Evolutionary conservation across 1,140 invertebrate genomes (phyloP).

Genomic region (Tetragnatha versicolor): DNA sequence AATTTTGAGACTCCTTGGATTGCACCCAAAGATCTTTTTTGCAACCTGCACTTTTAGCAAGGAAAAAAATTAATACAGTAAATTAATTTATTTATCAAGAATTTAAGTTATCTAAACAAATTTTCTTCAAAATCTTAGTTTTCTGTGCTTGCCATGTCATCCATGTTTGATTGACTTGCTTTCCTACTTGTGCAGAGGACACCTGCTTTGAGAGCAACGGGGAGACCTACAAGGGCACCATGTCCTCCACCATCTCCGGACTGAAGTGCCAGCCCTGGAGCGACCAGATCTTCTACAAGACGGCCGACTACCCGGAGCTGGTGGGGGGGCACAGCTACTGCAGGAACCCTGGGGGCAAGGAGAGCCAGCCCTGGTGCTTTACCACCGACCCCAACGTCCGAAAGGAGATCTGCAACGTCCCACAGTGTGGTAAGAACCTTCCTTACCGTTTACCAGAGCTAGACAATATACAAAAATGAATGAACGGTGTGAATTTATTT

Average conservation of each 20-base stretch:
- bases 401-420: conserved; percentile 81
- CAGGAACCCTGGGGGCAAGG: conserved; percentile 83
- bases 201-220: conserved; percentile 87
- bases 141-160: not conserved
- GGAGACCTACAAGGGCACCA: conserved; percentile 77
- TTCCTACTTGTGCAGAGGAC: conserved; percentile 69
- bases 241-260: conserved; percentile 75
- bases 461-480: too few relatives aligned
- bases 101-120: too few relatives aligned
- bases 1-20: too few relatives aligned
- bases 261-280: conserved; percentile 84
- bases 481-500: too few relatives aligned
- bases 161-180: too few relatives aligned
- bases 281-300: conserved; percentile 74
- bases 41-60: too few relatives aligned
- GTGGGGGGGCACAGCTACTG: conserved; percentile 91
- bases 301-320: conserved; percentile 75
- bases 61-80: too few relatives aligned
- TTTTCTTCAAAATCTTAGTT: not conserved
- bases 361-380: conserved; percentile 89
- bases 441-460: too few relatives aligned
- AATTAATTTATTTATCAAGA: too few relatives aligned
- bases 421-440: conserved; percentile 75
- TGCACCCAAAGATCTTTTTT: too few relatives aligned
- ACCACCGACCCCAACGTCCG: conserved; percentile 62